Percentiles rank a stretch among this genome's conserved stretches.
Evolutionary conservation across 1,140 invertebrate species (phyloP).

Genomic region (Bemisia tabaci): DNA sequence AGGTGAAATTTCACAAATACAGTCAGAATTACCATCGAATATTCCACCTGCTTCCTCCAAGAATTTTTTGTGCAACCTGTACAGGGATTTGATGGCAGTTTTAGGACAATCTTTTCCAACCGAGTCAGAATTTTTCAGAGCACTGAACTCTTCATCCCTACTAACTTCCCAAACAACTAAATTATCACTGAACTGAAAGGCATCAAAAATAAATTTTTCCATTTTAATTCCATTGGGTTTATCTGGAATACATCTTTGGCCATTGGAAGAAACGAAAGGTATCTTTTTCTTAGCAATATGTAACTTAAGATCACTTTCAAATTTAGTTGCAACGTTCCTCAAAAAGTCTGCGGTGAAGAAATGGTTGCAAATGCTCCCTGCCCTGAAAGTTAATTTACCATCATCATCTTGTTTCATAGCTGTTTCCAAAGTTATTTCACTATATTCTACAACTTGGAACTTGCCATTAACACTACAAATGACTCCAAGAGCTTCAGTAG

Average conservation of each 20-base stretch:
- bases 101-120: slow-evolving; percentile 75
- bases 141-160: slow-evolving; percentile 89
- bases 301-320: slow-evolving; percentile 61
- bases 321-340: slow-evolving; percentile 41
- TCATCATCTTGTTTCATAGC: slow-evolving; percentile 63
- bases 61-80: slow-evolving; percentile 68
- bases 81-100: slow-evolving; percentile 66
- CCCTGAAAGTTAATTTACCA: slow-evolving; percentile 75
- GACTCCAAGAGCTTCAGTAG: slow-evolving; percentile 88
- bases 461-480: slow-evolving; percentile 78
- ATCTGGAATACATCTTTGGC: slow-evolving; percentile 55
- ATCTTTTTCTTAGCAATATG: slow-evolving; percentile 98
- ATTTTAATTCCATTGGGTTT: slow-evolving; percentile 94
- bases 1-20: slow-evolving; percentile 82
- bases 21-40: slow-evolving; percentile 37
- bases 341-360: slow-evolving; percentile 87
- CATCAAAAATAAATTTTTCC: slow-evolving; percentile 99
- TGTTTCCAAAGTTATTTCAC: slow-evolving; percentile 80
- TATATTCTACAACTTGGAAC: slow-evolving; percentile 95
- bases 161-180: slow-evolving; percentile 90
- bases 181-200: slow-evolving; percentile 82
- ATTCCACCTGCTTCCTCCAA: slow-evolving; percentile 68
- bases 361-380: slow-evolving; percentile 97
- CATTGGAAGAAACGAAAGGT: slow-evolving; percentile 61
- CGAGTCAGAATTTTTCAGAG: slow-evolving; percentile 86